Percentiles rank a stretch among this genome's conserved stretches.
phyloP scores from a whole-genome alignment of 2,113 vertebrate genomes.

The Xyrauchen texanus region DNA sequence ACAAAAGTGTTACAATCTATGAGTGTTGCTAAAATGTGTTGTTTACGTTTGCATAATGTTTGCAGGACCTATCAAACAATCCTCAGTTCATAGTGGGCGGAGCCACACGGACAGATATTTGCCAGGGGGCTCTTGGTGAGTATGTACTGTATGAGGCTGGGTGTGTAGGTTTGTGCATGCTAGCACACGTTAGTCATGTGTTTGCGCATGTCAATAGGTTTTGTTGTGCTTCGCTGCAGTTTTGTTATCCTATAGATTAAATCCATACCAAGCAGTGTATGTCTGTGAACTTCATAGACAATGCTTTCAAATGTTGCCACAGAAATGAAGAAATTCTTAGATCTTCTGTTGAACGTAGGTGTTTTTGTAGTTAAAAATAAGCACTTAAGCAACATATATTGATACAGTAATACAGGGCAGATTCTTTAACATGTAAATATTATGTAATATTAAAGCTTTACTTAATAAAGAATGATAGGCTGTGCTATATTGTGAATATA shows the following conservation, averaged over 20 bases:
- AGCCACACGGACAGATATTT: constrained; percentile 79
- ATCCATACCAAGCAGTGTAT: background rate
- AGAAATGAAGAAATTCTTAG: no score
- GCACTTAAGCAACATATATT: no score
- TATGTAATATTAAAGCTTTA: no score
- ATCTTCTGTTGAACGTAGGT: no score
- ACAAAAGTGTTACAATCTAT: background rate
- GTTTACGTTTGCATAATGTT: background rate
- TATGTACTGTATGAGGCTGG: constrained; percentile 27
- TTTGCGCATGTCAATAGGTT: background rate
- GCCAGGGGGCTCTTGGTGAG: constrained; percentile 80
- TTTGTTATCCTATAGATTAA: background rate
- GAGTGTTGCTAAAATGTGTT: background rate
- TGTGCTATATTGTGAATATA: no score
- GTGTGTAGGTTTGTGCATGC: constrained; percentile 15
- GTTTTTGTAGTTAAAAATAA: no score
- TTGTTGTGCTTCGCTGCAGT: background rate
- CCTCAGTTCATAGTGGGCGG: constrained; percentile 79
- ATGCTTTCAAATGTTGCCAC: no score
- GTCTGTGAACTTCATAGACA: no score
- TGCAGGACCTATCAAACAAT: constrained; percentile 71
- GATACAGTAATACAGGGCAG: no score
- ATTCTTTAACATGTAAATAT: no score
- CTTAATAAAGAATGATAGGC: no score
- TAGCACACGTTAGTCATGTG: background rate